Base-by-base conservation (phyloP, 2,797 vertebrate species). In the Gymnoscopelus microlampas region DNA sequence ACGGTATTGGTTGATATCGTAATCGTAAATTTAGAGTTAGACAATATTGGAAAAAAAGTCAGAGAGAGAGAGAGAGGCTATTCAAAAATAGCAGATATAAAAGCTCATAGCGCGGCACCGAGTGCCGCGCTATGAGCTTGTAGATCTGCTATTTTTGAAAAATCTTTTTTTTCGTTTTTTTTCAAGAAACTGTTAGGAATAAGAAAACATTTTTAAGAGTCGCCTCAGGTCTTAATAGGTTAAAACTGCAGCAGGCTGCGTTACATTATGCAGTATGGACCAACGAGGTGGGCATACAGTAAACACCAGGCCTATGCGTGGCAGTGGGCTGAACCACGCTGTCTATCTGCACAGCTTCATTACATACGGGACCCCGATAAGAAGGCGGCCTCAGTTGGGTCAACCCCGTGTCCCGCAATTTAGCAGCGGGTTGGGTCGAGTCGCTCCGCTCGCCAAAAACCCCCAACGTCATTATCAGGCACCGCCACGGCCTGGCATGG, bases 391-490 rank as follows among this genome's bases (percentile, higher is more conserved):
- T 74, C 82, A 75, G 60, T 78, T 67, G 80, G 83, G 75, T 44
- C 39, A 44, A 77, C 74, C 80, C 69, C 54, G 53, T 68, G 83
- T 84, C 80, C 80, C 69, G 81, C 77, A 84, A 83, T 87, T 92
- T 87, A 89, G 77, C 79, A 68, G 75, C 60, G 65, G 7, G 39
- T 44, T 1, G 39, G 7, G 77, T 70, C 47, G 19, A 77, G 85
- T 75, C 39, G 55, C 67, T 68, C 65, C 49, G 80, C 78, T 85
- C 85, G 88, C 87, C 92, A 92, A 85, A 92, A 84, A 63, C 72
- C 81, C 70, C 80, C 78, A 84, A 91, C 85, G 83, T 82, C 86
- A 89, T 89, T 92, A 91, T 91, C 84, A 79, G 66, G 63, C 14
- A n/a, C 11, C 53, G 82, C 11, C 55, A 81, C 76, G 53, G 79